Base-by-base conservation (phyloP, 2,113 vertebrate genomes). In the Alaudala cheleensis region DNA sequence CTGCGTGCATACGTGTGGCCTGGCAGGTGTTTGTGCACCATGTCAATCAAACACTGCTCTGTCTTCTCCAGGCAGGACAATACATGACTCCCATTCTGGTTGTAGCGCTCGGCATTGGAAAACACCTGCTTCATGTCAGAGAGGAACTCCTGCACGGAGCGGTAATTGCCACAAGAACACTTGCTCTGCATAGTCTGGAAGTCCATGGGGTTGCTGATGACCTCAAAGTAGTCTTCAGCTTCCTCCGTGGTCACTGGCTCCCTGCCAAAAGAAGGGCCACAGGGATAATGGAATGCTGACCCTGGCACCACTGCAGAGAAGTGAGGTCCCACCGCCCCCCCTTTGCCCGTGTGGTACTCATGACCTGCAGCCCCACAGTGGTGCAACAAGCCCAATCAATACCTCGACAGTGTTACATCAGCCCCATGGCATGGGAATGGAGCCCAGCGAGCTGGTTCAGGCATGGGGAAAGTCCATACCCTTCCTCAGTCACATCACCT, bases 141-240 rank as follows among this genome's bases (percentile, higher is more conserved):
- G 28, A 99, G 95, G 95, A 99, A 99, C 87, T 99, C 99, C 56
- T 98, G 98, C 61, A 98, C 97, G 0, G 98, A 98, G 54, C 98
- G 98, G 94, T 99, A 99, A 56, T 72, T 93, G 58, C 98, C 98
- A 14, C 98, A 98, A 21, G 98, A 98, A 67, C 99, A 99, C 94
- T 99, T 99, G 92, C 95, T 98, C 97, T 98, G 98, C 98, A 99
- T 99, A 10, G 99, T 99, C 98, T 99, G 98, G 95, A 99, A 99
- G 97, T 99, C 99, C 99, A 99, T 99, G 49, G 99, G 99, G 79
- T 96, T 98, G 73, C 98, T 97, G 96, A 99, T 99, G 69, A 99
- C 98, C 42, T 99, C 99, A 53, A 98, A 98, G 97, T 99, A 99
- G 97, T 99, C 99, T 96, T 99, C 99, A 0, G 99, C 99, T 96